These are phyloP conservation scores for Apostichopus leukothele DNA, from an alignment of 53 echinoderm and acorn worm species.

Conservation along the genomic window DNA sequence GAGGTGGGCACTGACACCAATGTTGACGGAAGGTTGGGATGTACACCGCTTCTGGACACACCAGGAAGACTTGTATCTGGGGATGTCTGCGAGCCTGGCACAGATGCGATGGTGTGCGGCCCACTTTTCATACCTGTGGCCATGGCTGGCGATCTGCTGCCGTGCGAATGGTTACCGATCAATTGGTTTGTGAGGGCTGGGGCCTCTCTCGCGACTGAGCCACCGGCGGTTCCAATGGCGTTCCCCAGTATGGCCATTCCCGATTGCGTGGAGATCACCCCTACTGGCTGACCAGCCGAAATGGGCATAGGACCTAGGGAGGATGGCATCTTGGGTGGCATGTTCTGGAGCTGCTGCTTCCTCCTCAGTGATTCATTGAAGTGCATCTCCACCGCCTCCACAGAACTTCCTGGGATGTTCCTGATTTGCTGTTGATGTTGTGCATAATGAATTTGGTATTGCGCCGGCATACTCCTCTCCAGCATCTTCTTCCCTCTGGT, in stretches of 20 bases:
- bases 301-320: background rate
- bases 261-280: conserved; percentile 1
- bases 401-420: conserved; percentile 48
- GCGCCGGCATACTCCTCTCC: conserved; percentile 47
- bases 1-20: conserved; percentile 56
- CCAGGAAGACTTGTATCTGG: conserved; percentile 37
- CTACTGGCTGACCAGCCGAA: conserved; percentile 23
- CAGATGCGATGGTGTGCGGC: conserved; percentile 50
- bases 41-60: conserved; percentile 31
- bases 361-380: conserved; percentile 58
- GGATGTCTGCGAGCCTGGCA: conserved; percentile 31
- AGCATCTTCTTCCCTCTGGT: conserved; percentile 48
- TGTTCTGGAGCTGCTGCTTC: conserved; percentile 33
- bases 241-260: conserved; percentile 5
- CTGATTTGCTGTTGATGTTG: conserved; percentile 49
- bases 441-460: conserved; percentile 45
- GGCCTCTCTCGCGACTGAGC: conserved; percentile 58
- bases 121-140: conserved; percentile 44
- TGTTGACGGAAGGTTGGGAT: conserved; percentile 52
- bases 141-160: conserved; percentile 43
- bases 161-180: conserved; percentile 29
- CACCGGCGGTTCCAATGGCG: background rate
- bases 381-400: conserved; percentile 59
- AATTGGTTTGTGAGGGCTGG: conserved; percentile 63
- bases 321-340: conserved; percentile 1